Evolutionary conservation across 2,113 vertebrate species (phyloP).

Genomic region (Sclerurus mexicanus): DNA sequence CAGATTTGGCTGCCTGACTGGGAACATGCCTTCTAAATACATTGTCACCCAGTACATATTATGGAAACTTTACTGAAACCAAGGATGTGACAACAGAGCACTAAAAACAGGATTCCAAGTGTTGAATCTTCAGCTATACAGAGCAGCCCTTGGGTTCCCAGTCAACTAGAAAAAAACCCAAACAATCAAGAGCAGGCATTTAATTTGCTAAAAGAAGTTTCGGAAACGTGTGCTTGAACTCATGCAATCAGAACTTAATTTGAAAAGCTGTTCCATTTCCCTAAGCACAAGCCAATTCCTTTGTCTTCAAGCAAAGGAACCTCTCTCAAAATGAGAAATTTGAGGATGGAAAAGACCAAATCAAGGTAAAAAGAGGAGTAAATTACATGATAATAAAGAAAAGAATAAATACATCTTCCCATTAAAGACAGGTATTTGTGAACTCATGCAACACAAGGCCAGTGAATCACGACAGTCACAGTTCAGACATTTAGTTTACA

Average conservation of each 20-base stretch:
- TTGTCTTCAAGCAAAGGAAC: background rate
- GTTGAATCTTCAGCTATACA: background rate
- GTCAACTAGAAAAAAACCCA: background rate
- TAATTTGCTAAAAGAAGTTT: background rate
- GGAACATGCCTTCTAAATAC: background rate
- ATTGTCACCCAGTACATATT: background rate
- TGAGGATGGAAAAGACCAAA: background rate
- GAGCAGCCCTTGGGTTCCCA: background rate
- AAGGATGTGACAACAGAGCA: background rate
- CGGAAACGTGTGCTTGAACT: background rate
- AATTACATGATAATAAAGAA: background rate
- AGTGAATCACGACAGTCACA: background rate
- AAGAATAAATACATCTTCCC: background rate
- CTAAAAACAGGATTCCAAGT: background rate
- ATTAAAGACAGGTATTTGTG: background rate
- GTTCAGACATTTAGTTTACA: background rate
- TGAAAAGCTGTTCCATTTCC: background rate
- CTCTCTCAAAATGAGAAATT: background rate
- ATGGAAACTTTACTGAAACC: background rate
- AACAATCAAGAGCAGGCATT: background rate
- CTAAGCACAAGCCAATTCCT: background rate
- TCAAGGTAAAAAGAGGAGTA: background rate
- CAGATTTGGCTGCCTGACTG: background rate
- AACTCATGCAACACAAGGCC: background rate
- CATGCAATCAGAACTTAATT: background rate